Base-by-base conservation (phyloP, 1,140 invertebrate species). In the Asobara japonica region DNA sequence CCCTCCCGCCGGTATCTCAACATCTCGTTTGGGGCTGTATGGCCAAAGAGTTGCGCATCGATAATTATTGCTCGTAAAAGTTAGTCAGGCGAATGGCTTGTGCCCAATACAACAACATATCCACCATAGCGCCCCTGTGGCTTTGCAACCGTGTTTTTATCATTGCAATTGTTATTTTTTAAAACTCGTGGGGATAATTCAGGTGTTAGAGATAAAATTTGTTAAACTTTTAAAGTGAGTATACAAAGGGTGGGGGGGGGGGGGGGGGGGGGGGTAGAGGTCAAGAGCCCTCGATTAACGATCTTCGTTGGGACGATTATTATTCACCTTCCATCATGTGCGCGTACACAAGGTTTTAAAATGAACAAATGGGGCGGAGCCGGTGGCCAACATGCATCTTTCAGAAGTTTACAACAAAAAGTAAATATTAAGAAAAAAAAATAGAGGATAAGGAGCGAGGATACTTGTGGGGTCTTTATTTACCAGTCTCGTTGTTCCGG, bases 21-120 rank as follows among this genome's bases (percentile, higher is more conserved):
- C 7, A 56, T 56, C 51, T 56, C 51, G 5, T 45, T 45, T 13
- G 41, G 51, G 51, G 11, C 51, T 56, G 25, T 56, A 27, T 25
- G 51, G 51, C 8, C 22, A 56, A 56, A 56, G 22, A 51, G 30
- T 73, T 71, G 76, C 72, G 78, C 82, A 77, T 81, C 82, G 78
- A 82, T 82, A 81, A 82, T 81, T 76, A 77, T 79, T 71, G 72
- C 76, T 82, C 82, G 79, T 83, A 82, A 82, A 82, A 74, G 29
- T 51, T 72, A 75, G 65, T 61, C 51, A 72, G 65, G 38, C 65
- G 48, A 48, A 67, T 30, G 16, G 56, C 31, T 41, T n/a, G 18
- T 11, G 22, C 16, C 56, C 22, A 61, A 61, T 29, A 61, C 56
- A 61, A 41, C 16, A 25, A 25, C 33, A 65, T 33, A 1, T 33